A percentile compares a stretch with the other conserved stretches of the same genome.
These are phyloP conservation scores for Delia radicum DNA, from an alignment of 1,140 invertebrate species.

Conservation along the genomic window DNA sequence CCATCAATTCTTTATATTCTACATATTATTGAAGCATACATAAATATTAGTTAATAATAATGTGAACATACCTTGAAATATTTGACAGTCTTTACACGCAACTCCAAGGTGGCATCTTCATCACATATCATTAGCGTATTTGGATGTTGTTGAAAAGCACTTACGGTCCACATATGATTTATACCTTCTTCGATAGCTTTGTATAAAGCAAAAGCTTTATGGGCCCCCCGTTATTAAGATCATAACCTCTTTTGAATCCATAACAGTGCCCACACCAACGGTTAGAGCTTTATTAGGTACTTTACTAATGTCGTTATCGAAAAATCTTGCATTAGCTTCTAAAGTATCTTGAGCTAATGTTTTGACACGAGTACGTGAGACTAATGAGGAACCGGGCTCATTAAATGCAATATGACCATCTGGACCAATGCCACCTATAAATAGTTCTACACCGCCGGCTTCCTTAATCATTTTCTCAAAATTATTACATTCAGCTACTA, in stretches of 20 bases:
- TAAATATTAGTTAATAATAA: too few relatives aligned
- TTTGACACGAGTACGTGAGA: constrained; percentile 93
- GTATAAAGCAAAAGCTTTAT: constrained; percentile 95
- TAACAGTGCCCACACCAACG: constrained; percentile 97
- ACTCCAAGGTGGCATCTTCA: constrained; percentile 95
- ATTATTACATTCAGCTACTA: constrained; percentile 81
- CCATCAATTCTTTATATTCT: too few relatives aligned
- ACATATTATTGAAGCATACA: too few relatives aligned
- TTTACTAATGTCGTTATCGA: constrained; percentile 89
- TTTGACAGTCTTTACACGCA: constrained; percentile 98
- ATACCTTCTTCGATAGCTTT: constrained; percentile 92
- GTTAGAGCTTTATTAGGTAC: constrained; percentile 93
- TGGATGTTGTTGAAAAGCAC: constrained; percentile 95
- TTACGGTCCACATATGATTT: constrained; percentile 99
- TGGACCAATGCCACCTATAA: constrained; percentile 76
- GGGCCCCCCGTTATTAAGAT: constrained; percentile 96
- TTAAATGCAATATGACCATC: constrained; percentile 99
- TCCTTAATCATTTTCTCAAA: constrained; percentile 87
- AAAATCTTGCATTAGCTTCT: constrained; percentile 95
- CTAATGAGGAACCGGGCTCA: constrained; percentile 92
- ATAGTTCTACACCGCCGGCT: constrained; percentile 93
- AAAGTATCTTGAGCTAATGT: constrained; percentile 95
- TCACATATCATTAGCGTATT: constrained; percentile 93
- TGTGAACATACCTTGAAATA: constrained; percentile 90
- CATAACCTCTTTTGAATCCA: constrained; percentile 98